Evolutionary conservation across 2,113 vertebrate species (phyloP).

Genomic region (Halichoeres trimaculatus): DNA sequence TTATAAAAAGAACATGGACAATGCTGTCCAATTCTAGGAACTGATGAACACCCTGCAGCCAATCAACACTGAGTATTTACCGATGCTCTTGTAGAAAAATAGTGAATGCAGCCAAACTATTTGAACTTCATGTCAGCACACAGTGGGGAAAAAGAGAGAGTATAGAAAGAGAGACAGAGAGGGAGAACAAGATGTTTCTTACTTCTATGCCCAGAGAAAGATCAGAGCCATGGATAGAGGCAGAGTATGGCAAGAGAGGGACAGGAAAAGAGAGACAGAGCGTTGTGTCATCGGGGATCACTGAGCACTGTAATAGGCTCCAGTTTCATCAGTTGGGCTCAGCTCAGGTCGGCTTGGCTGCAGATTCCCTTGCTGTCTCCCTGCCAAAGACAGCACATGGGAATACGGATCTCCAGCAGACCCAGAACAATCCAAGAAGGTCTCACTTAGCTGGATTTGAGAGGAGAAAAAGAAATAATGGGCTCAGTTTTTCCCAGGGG

Average conservation of each 20-base stretch:
- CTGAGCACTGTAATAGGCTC: conserved; percentile 77
- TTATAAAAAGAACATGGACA: too few relatives aligned
- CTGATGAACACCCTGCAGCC: too few relatives aligned
- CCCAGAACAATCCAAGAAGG: conserved; percentile 58
- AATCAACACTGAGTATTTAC: neutral
- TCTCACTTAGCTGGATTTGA: conserved; percentile 62
- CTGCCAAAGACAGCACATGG: conserved; percentile 67
- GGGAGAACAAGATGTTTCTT: conserved; percentile 23
- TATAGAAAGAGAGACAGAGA: neutral
- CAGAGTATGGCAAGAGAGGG: conserved; percentile 17
- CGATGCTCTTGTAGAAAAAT: neutral
- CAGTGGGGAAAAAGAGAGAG: neutral
- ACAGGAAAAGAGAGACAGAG: conserved; percentile 27
- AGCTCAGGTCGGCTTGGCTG: conserved; percentile 57
- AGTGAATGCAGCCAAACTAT: conserved; percentile 26
- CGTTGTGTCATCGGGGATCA: conserved; percentile 74
- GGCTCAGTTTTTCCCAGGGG: conserved; percentile 52
- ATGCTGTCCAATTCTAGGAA: too few relatives aligned
- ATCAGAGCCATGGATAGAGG: conserved; percentile 25
- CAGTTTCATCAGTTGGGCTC: conserved; percentile 61
- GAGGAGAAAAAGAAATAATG: conserved; percentile 44
- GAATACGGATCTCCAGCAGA: conserved; percentile 57
- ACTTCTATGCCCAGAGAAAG: conserved; percentile 30
- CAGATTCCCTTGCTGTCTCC: conserved; percentile 50
- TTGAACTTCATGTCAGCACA: neutral